Conservation (phyloP, 2,888 invertebrate genomes). For the Dryobotodes eremita region DNA sequence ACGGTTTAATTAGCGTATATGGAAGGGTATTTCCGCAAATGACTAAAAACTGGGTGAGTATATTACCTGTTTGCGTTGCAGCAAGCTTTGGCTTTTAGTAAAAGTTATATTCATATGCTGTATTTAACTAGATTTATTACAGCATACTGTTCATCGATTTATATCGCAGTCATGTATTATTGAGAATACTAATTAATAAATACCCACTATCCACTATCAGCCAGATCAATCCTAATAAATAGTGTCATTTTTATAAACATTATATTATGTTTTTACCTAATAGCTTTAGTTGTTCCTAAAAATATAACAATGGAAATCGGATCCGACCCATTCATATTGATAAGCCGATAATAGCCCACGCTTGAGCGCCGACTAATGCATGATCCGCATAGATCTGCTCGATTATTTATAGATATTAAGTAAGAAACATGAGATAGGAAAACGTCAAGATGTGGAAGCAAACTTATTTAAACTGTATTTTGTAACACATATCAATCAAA, state of each 20-base stretch:
- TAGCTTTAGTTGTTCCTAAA: background rate
- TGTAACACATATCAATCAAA: background rate
- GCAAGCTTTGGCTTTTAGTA: background rate
- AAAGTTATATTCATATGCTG: background rate
- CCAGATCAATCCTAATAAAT: background rate
- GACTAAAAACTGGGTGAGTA: background rate
- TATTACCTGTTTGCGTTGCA: background rate
- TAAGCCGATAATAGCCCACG: conserved; percentile 30
- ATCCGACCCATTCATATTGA: conserved; percentile 29
- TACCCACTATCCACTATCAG: background rate
- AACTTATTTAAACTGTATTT: background rate
- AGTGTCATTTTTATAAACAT: background rate
- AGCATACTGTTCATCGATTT: background rate
- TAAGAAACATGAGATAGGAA: background rate
- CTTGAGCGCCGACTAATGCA: conserved; percentile 16
- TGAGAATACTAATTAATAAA: background rate
- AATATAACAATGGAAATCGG: conserved; percentile 14
- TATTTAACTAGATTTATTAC: background rate
- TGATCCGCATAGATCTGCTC: background rate
- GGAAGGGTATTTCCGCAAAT: background rate
- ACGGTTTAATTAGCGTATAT: conserved; percentile 42
- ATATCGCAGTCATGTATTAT: background rate
- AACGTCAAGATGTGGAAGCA: background rate
- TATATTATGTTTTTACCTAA: no score
- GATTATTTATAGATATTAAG: conserved; percentile 19